Conservation (phyloP, 1,140 invertebrate species). For the Anastrepha obliqua region DNA sequence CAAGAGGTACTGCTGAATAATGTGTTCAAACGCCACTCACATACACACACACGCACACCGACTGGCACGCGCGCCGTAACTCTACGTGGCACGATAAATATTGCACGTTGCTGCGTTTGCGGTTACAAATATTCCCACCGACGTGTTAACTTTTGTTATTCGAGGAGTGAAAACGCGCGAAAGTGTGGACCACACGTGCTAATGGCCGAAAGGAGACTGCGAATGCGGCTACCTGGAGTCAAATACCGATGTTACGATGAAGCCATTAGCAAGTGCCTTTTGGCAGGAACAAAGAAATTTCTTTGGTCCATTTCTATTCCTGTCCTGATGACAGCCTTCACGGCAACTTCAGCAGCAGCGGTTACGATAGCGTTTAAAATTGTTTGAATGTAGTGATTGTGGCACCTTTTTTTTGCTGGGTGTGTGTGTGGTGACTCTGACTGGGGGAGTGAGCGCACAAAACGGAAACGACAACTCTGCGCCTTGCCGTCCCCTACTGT, state of each 20-base stretch:
- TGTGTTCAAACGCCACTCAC: neutral
- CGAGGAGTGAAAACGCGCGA: conserved; percentile 6
- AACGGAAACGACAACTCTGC: conserved; percentile 35
- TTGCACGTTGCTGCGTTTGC: neutral
- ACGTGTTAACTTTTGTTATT: conserved; percentile 26
- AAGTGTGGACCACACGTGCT: conserved; percentile 33
- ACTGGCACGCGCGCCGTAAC: neutral
- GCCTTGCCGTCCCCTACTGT: neutral
- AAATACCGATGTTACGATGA: neutral
- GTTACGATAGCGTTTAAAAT: neutral
- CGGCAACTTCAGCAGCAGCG: neutral
- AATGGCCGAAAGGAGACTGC: conserved; percentile 28
- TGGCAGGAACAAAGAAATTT: conserved; percentile 10
- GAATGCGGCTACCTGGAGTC: neutral
- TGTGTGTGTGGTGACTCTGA: neutral
- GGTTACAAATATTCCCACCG: neutral
- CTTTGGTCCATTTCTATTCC: conserved; percentile 43
- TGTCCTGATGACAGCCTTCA: conserved; percentile 37
- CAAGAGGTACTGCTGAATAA: neutral
- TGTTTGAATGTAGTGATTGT: conserved; percentile 25
- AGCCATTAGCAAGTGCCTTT: neutral
- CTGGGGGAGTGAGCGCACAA: neutral
- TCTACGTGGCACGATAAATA: neutral
- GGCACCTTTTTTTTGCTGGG: neutral
- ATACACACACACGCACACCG: neutral